A percentile compares a stretch with the other conserved stretches of the same genome.
These are phyloP conservation scores for Diaperis boleti DNA, from an alignment of 2,888 invertebrate species.

Conservation along the genomic window DNA sequence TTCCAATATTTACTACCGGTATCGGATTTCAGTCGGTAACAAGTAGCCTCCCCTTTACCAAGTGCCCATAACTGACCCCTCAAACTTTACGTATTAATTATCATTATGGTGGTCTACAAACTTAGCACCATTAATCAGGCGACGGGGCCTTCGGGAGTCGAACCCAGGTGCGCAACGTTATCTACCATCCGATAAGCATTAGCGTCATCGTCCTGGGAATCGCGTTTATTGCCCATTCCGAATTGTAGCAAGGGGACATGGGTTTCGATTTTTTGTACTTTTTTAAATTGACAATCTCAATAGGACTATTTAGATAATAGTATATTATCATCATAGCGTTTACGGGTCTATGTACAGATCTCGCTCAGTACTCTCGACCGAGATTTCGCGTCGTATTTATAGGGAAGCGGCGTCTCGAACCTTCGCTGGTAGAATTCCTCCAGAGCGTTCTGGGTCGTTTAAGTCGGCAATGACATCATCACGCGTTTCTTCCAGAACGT, in stretches of 20 bases:
- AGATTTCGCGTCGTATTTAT: too few species aligned
- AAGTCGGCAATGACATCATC: too few species aligned
- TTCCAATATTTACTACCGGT: constrained; percentile 34
- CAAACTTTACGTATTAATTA: constrained; percentile 51
- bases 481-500: too few species aligned
- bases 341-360: too few species aligned
- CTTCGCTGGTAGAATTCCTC: too few species aligned
- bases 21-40: constrained; percentile 30
- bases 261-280: constrained; percentile 20
- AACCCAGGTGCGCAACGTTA: constrained; percentile 50
- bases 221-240: constrained; percentile 35
- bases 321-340: too few species aligned
- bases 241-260: constrained; percentile 22
- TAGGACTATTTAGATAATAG: constrained; percentile 11
- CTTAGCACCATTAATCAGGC: constrained; percentile 50
- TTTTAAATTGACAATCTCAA: constrained; percentile 4
- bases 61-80: constrained; percentile 43
- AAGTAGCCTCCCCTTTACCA: constrained; percentile 11
- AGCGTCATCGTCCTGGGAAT: constrained; percentile 34
- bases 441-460: too few species aligned
- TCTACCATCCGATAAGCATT: constrained; percentile 45
- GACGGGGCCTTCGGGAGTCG: constrained; percentile 46
- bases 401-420: too few species aligned
- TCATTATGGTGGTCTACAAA: constrained; percentile 47
- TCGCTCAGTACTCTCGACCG: too few species aligned